These are phyloP conservation scores for Homarus americanus DNA, from an alignment of 1,140 invertebrate genomes.

Conservation along the genomic window DNA sequence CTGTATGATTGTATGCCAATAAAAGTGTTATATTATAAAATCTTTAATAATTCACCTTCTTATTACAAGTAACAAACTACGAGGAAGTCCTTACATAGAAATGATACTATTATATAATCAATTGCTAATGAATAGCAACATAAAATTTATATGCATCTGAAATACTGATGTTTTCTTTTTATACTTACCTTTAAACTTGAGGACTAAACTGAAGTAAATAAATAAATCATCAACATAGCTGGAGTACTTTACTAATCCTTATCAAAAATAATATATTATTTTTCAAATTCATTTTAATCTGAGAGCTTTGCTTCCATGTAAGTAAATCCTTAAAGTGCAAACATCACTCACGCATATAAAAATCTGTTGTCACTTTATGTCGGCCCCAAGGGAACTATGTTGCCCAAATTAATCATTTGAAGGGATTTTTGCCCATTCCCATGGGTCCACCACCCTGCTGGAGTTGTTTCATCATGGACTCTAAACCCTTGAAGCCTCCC, in stretches of 20 bases:
- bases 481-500: constrained; percentile 96
- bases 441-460: constrained; percentile 87
- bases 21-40: background rate
- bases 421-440: constrained; percentile 71
- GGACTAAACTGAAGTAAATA: background rate
- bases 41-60: background rate
- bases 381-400: background rate
- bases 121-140: no score
- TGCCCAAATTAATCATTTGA: constrained; percentile 24
- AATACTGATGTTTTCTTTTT: background rate
- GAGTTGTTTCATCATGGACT: constrained; percentile 98
- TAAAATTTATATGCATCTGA: background rate
- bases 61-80: background rate
- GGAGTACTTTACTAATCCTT: background rate
- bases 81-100: background rate
- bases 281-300: background rate
- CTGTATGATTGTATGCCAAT: no score
- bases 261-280: background rate
- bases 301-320: background rate
- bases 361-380: background rate
- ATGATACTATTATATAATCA: background rate
- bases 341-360: background rate
- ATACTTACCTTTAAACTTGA: background rate
- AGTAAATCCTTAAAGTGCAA: background rate
- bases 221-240: background rate